These are phyloP conservation scores for Apus apus DNA, from an alignment of 2,113 vertebrate species.

Conservation along the genomic window DNA sequence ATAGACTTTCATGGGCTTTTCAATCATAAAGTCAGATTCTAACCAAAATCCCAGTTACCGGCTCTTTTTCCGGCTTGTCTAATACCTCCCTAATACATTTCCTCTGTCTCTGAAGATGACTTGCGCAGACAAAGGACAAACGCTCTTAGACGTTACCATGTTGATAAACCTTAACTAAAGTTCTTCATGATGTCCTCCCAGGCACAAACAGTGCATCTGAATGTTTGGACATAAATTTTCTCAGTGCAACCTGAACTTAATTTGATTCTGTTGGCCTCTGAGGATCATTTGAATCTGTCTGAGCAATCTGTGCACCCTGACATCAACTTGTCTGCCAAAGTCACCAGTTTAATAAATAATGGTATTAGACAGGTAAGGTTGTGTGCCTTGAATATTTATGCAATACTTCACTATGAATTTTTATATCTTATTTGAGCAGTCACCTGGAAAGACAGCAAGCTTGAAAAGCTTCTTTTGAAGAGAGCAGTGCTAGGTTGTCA, in stretches of 20 bases:
- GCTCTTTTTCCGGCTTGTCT: neutral
- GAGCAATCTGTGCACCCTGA: neutral
- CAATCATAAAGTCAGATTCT: neutral
- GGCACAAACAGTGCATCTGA: neutral
- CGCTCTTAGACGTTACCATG: neutral
- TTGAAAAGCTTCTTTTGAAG: neutral
- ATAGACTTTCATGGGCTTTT: neutral
- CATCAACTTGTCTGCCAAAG: slow-evolving; percentile 6
- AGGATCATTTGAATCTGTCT: neutral
- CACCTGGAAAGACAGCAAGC: neutral
- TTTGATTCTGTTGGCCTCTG: neutral
- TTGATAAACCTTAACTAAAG: neutral
- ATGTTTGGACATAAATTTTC: neutral
- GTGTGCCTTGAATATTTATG: slow-evolving; percentile 1
- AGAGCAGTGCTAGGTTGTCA: neutral
- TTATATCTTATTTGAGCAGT: neutral
- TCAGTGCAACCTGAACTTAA: neutral
- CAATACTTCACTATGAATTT: neutral
- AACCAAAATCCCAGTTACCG: neutral
- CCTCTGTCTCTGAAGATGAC: neutral
- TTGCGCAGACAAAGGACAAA: neutral
- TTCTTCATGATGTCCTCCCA: neutral
- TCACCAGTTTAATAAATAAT: neutral
- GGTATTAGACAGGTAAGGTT: neutral
- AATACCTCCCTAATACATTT: too few species aligned